Conservation (phyloP, 2,113 vertebrate genomes). For the Cyanistes caeruleus region DNA sequence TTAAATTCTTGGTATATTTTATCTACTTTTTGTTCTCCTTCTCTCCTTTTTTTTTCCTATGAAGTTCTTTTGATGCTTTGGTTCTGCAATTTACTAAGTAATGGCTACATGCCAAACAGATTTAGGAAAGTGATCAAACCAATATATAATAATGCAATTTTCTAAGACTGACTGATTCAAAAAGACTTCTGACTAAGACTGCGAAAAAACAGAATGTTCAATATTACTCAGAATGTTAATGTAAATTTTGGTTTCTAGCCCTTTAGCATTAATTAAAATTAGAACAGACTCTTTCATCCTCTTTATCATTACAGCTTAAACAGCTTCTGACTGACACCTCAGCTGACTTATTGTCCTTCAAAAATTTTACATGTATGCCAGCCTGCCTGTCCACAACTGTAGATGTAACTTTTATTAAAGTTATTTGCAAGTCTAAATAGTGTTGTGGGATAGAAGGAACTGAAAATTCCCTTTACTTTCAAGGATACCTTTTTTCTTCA, state of each 20-base stretch:
- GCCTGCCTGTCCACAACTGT: not conserved
- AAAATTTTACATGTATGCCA: not conserved
- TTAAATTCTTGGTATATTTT: not conserved
- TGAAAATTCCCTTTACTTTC: not conserved
- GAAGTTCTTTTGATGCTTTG: not conserved
- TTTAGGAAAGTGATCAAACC: slow-evolving; percentile 2
- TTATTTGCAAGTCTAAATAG: not conserved
- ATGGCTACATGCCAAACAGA: not conserved
- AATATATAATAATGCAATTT: slow-evolving; percentile 3
- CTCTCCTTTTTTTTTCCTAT: rapidly evolving
- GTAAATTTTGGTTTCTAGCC: not conserved
- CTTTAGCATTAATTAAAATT: slow-evolving; percentile 36
- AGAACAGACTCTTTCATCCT: not conserved
- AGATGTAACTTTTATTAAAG: not conserved
- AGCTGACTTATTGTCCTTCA: not conserved
- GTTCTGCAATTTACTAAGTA: not conserved
- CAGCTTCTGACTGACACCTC: not conserved
- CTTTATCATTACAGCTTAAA: not conserved
- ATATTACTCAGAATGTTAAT: slow-evolving; percentile 7
- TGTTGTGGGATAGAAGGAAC: not conserved
- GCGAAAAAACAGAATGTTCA: slow-evolving; percentile 2
- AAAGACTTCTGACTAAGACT: not conserved
- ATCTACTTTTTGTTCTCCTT: not conserved
- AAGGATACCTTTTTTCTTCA: not conserved
- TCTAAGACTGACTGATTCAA: not conserved